Conservation (phyloP, 2,797 vertebrate species). For the Steatocranus sp. region DNA sequence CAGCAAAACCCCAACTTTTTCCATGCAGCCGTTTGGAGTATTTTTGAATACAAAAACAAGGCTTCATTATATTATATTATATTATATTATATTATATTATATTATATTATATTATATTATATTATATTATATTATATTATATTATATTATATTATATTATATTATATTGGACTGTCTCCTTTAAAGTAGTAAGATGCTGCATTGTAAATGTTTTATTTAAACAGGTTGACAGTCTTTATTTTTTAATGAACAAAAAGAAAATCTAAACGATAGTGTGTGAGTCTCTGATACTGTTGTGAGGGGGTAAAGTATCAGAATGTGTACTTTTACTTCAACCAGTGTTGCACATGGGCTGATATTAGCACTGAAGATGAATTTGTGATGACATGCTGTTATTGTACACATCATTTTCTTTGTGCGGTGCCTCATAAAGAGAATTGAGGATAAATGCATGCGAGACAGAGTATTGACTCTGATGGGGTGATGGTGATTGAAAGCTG, state of each 20-base stretch:
- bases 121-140: not conserved
- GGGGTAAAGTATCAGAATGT: not conserved
- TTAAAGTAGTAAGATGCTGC: not conserved
- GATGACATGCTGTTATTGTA: not conserved
- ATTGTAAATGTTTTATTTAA: not conserved
- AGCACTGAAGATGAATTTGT: not conserved
- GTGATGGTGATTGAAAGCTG: constrained; percentile 14
- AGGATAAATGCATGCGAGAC: not conserved
- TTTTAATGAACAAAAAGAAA: not conserved
- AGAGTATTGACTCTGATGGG: not conserved
- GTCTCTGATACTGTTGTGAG: not conserved
- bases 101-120: not conserved
- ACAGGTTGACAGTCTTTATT: not conserved
- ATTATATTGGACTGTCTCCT: not conserved
- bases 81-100: not conserved
- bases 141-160: not conserved
- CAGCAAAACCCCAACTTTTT: not conserved
- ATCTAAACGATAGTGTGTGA: not conserved
- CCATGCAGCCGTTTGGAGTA: not conserved
- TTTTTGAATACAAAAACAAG: not conserved
- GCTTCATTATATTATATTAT: not conserved
- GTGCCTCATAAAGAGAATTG: not conserved
- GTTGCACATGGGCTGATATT: not conserved
- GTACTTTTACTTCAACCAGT: not conserved
- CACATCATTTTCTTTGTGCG: not conserved